A percentile compares a stretch with the other conserved stretches of the same genome.
Evolutionary conservation across 2,797 vertebrate species (phyloP).

Genomic region (Antennarius maculatus): DNA sequence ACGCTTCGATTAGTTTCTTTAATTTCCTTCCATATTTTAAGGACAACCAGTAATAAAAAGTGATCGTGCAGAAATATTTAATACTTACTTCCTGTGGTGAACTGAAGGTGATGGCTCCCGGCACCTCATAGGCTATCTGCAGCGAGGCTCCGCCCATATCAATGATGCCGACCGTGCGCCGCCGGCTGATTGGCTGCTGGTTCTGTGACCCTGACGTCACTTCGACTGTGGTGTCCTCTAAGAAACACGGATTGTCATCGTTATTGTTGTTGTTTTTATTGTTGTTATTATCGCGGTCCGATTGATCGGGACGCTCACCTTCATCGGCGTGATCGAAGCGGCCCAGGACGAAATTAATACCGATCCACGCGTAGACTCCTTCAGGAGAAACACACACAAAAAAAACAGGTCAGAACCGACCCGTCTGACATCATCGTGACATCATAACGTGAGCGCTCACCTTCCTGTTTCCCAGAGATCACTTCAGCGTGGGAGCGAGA

Average conservation of each 20-base stretch:
- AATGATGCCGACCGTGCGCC: slow-evolving; percentile 92
- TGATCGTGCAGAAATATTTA: no score
- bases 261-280: not conserved
- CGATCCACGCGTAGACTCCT: slow-evolving; percentile 98
- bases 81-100: slow-evolving; percentile 88
- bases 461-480: slow-evolving; percentile 98
- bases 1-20: no score
- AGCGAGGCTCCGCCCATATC: slow-evolving; percentile 99
- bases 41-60: no score
- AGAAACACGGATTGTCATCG: not conserved
- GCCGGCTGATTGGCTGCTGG: slow-evolving; percentile 79
- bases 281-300: no score
- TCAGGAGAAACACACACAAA: not conserved
- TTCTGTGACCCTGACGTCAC: slow-evolving; percentile 83
- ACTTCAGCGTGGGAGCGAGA: slow-evolving; percentile 94
- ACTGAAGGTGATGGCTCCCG: slow-evolving; percentile 93
- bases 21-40: no score
- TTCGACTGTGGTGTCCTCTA: slow-evolving; percentile 88
- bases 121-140: slow-evolving; percentile 98
- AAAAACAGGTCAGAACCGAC: not conserved
- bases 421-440: no score
- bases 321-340: slow-evolving; percentile 92
- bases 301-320: slow-evolving; percentile 77
- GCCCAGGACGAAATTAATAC: slow-evolving; percentile 96
- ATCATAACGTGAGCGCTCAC: slow-evolving; percentile 67